A percentile compares a stretch with the other conserved stretches of the same genome.
Conservation (phyloP, 2,888 invertebrate species). For the Rapana venosa region DNA sequence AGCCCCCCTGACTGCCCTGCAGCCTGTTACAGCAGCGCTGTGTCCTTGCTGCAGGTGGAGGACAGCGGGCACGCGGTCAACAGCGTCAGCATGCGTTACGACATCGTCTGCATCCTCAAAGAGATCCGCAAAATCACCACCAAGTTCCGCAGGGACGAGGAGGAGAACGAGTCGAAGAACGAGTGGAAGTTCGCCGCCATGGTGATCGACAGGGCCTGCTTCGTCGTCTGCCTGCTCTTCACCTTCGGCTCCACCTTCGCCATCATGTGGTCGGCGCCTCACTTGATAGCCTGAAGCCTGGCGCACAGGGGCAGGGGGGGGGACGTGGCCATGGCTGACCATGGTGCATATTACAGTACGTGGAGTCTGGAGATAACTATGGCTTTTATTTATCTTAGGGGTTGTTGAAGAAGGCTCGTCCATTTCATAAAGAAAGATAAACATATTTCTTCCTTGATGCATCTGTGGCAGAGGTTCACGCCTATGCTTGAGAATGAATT, state of each 20-base stretch:
- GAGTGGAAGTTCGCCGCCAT: constrained; percentile 99
- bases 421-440: neutral
- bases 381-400: neutral
- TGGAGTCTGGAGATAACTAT: neutral
- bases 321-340: neutral
- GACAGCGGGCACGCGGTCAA: constrained; percentile 50
- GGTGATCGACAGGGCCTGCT: constrained; percentile 98
- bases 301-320: too few species aligned
- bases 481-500: too few species aligned
- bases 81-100: constrained; percentile 79
- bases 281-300: constrained; percentile 62
- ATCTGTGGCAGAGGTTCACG: too few species aligned
- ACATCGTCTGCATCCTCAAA: constrained; percentile 95
- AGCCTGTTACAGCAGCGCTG: neutral
- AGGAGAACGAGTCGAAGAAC: constrained; percentile 93
- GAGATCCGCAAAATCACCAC: constrained; percentile 95
- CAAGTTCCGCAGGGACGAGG: constrained; percentile 96
- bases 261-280: constrained; percentile 74
- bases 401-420: neutral
- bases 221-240: constrained; percentile 89
- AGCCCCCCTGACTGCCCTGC: too few species aligned
- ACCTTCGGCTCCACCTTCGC: constrained; percentile 87
- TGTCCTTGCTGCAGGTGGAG: constrained; percentile 42
- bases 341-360: neutral
- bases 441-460: neutral